These are phyloP conservation scores for Maccullochella peelii DNA, from an alignment of 2,113 vertebrate species.

Conservation along the genomic window DNA sequence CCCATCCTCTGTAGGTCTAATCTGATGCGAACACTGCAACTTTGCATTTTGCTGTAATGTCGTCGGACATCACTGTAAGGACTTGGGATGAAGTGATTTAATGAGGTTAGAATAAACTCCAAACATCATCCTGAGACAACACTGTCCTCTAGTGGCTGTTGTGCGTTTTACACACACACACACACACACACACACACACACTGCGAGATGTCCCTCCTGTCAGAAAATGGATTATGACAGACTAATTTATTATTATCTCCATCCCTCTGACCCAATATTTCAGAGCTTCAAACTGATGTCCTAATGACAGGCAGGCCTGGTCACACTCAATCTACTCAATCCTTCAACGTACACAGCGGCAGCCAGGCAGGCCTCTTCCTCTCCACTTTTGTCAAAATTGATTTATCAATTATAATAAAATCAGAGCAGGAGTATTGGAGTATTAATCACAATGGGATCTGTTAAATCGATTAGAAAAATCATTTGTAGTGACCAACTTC, in stretches of 20 bases:
- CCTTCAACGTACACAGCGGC: background rate
- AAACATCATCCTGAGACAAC: slow-evolving; percentile 55
- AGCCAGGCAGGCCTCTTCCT: background rate
- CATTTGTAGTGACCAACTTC: slow-evolving; percentile 21
- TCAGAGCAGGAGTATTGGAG: slow-evolving; percentile 7
- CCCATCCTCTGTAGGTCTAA: slow-evolving; percentile 30
- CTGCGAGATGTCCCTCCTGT: background rate
- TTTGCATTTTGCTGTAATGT: slow-evolving; percentile 28
- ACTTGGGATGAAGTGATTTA: slow-evolving; percentile 11
- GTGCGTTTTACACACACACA: background rate
- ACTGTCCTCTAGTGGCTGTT: slow-evolving; percentile 74
- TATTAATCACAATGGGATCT: slow-evolving; percentile 59
- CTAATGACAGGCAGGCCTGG: slow-evolving; percentile 43
- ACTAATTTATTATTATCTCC: slow-evolving; percentile 76
- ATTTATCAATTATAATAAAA: slow-evolving; percentile 69
- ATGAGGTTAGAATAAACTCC: background rate
- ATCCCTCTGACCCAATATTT: slow-evolving; percentile 59
- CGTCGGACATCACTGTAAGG: slow-evolving; percentile 26
- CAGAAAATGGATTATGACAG: slow-evolving; percentile 80
- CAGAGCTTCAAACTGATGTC: slow-evolving; percentile 52
- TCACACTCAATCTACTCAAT: slow-evolving; percentile 66
- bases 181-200: too few species aligned
- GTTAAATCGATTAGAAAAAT: slow-evolving; percentile 61
- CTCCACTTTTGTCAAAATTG: slow-evolving; percentile 57
- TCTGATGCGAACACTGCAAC: slow-evolving; percentile 23